These are phyloP conservation scores for Hydrotaea cyrtoneurina DNA, from an alignment of 2,888 invertebrate genomes.

Conservation along the genomic window DNA sequence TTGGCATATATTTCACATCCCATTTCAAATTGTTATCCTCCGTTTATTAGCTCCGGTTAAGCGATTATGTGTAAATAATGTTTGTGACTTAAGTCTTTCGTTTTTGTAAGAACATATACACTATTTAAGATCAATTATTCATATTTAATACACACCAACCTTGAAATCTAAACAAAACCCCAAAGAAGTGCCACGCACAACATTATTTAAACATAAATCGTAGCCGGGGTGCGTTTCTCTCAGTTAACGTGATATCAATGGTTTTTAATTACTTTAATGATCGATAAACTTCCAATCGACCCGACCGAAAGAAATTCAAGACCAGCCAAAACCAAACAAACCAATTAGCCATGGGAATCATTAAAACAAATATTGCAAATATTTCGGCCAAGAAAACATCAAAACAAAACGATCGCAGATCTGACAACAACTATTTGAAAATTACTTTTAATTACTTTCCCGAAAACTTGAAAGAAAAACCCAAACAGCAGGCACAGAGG, in stretches of 20 bases:
- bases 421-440: constrained; percentile 48
- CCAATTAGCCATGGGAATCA: constrained; percentile 35
- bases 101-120: neutral
- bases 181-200: too few species aligned
- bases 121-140: neutral
- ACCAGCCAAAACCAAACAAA: too few species aligned
- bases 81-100: neutral
- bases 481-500: neutral
- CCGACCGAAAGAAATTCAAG: neutral
- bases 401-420: constrained; percentile 15
- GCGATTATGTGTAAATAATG: too few species aligned
- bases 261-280: constrained; percentile 19
- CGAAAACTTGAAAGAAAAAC: constrained; percentile 31
- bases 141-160: too few species aligned
- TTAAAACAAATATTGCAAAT: constrained; percentile 24
- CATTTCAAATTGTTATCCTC: too few species aligned
- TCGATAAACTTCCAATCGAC: neutral
- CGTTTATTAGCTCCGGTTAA: too few species aligned
- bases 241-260: neutral
- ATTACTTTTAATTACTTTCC: constrained; percentile 59
- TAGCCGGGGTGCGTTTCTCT: too few species aligned
- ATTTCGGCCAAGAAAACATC: neutral
- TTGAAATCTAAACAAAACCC: too few species aligned
- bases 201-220: too few species aligned
- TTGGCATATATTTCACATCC: too few species aligned